Conservation (phyloP, 1,140 invertebrate species). For the Listronotus oregonensis region DNA sequence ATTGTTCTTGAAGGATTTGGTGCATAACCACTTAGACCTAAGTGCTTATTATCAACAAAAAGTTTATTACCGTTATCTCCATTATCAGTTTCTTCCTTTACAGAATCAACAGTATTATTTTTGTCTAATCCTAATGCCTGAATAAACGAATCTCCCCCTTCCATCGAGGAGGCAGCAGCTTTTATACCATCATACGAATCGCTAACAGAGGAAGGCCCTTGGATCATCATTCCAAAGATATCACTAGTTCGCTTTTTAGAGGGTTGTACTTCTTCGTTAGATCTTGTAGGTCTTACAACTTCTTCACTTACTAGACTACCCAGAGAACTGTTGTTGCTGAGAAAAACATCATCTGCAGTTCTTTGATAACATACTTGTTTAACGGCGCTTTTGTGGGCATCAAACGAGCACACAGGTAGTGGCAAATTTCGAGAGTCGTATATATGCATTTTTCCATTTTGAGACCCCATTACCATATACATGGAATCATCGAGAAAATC, state of each 20-base stretch:
- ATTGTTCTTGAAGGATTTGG: conserved; percentile 11
- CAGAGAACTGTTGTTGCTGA: conserved; percentile 12
- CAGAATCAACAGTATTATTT: conserved; percentile 33
- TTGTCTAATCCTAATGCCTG: conserved; percentile 36
- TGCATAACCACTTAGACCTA: conserved; percentile 2
- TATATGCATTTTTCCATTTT: conserved; percentile 47
- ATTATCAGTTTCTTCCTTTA: conserved; percentile 15
- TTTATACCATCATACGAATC: conserved; percentile 2
- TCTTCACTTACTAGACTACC: conserved; percentile 13
- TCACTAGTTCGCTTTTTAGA: conserved; percentile 27
- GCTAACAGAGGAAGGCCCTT: not conserved
- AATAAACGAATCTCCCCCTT: conserved; percentile 41
- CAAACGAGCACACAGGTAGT: conserved; percentile 42
- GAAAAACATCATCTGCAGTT: not conserved
- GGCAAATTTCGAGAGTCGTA: conserved; percentile 49
- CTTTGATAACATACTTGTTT: conserved; percentile 47
- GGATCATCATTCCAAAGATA: conserved; percentile 25
- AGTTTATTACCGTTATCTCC: not conserved
- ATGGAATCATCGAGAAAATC: conserved; percentile 50
- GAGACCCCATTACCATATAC: conserved; percentile 45
- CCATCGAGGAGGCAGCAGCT: not conserved
- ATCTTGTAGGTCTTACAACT: not conserved
- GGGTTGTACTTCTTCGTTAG: conserved; percentile 4
- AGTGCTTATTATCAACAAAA: not conserved
- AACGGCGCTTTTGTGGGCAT: conserved; percentile 41